Evolutionary conservation across 2,797 vertebrate species (phyloP).

Genomic region (Coregonus ussuriensis): DNA sequence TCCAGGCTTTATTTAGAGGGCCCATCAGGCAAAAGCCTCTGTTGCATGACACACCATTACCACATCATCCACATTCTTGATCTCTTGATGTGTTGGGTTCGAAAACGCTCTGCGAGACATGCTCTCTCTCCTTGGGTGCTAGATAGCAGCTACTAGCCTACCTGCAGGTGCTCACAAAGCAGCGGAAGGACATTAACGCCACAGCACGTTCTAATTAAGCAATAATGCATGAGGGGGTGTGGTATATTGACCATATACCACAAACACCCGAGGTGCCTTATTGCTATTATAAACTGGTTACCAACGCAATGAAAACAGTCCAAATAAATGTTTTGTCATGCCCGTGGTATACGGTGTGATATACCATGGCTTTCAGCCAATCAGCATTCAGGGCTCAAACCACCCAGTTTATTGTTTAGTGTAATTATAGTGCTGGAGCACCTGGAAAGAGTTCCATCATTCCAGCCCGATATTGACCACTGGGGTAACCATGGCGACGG

Average conservation of each 20-base stretch:
- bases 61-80: background rate
- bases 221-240: too few relatives aligned
- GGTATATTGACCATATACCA: too few relatives aligned
- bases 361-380: too few relatives aligned
- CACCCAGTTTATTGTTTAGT: constrained; percentile 51
- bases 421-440: constrained; percentile 73
- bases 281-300: too few relatives aligned
- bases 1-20: background rate
- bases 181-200: constrained; percentile 42
- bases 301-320: too few relatives aligned
- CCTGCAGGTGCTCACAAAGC: constrained; percentile 22
- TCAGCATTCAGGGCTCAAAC: too few relatives aligned
- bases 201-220: constrained; percentile 14
- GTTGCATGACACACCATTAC: background rate
- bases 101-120: background rate
- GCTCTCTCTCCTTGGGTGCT: too few relatives aligned
- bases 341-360: too few relatives aligned
- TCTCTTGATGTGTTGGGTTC: background rate
- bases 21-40: background rate
- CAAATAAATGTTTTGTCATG: too few relatives aligned
- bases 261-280: too few relatives aligned
- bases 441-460: constrained; percentile 51
- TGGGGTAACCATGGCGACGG: constrained; percentile 75
- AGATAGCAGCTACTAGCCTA: background rate
- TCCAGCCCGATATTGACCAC: constrained; percentile 56